Percentiles rank a stretch among this genome's conserved stretches.
Evolutionary conservation across 2,888 invertebrate species (phyloP).

Genomic region (Meiosimyza platycephala): DNA sequence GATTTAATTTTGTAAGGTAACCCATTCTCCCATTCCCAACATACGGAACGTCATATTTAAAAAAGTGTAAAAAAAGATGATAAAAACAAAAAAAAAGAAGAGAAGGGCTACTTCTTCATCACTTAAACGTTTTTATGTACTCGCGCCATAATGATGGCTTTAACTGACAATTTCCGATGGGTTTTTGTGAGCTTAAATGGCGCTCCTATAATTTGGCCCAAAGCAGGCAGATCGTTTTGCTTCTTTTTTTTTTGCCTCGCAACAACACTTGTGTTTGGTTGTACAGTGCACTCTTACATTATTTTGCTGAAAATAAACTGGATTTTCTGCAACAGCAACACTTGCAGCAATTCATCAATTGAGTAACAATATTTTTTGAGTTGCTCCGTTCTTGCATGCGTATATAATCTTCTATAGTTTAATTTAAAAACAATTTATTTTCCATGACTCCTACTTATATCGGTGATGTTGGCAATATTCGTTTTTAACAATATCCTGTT

Average conservation of each 20-base stretch:
- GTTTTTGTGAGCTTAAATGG: constrained; percentile 7
- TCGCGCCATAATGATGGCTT: background rate
- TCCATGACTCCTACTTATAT: background rate
- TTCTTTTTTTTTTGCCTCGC: background rate
- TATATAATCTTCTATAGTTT: constrained; percentile 35
- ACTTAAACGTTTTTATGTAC: background rate
- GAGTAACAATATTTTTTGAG: background rate
- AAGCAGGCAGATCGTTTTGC: background rate
- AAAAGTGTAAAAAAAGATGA: no score
- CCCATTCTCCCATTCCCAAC: no score
- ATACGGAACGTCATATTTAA: no score
- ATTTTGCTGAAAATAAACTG: background rate
- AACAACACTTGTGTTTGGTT: background rate
- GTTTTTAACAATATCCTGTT: constrained; percentile 29
- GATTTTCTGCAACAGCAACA: background rate
- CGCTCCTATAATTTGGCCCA: constrained; percentile 22
- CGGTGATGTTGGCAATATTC: no score
- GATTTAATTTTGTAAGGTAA: no score
- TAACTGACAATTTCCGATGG: constrained; percentile 2
- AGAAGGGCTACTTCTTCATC: background rate
- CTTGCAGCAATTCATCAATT: constrained; percentile 4
- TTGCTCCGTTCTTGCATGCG: background rate
- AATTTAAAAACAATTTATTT: constrained; percentile 22
- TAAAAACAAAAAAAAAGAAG: no score
- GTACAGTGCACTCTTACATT: background rate